A percentile compares a stretch with the other conserved stretches of the same genome.
phyloP scores from a whole-genome alignment of 2,113 vertebrate genomes.

The Syngnathus typhle region DNA sequence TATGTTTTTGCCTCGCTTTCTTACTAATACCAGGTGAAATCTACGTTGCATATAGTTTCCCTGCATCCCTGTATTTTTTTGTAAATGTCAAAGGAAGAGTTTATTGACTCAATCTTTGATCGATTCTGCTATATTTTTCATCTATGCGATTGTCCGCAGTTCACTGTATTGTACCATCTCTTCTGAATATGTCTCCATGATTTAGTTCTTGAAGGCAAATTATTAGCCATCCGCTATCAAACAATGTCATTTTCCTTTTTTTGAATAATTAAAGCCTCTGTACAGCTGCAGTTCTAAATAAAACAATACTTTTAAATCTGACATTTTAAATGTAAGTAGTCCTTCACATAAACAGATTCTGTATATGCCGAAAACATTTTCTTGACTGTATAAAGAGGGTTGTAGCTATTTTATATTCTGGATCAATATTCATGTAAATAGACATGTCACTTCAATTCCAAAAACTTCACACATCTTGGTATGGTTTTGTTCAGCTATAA shows the following conservation, averaged over 20 bases:
- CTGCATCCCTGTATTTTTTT: too few relatives aligned
- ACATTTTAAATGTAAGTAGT: not conserved
- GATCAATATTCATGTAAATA: not conserved
- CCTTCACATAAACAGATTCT: not conserved
- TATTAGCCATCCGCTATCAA: not conserved
- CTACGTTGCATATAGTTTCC: too few relatives aligned
- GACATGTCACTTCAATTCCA: not conserved
- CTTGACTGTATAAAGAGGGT: not conserved
- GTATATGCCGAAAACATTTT: not conserved
- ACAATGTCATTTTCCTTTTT: not conserved
- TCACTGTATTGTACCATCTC: too few relatives aligned
- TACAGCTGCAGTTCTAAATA: not conserved
- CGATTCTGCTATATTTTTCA: too few relatives aligned
- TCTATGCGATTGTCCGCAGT: too few relatives aligned
- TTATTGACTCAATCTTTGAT: too few relatives aligned
- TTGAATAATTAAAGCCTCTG: not conserved
- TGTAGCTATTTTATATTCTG: not conserved
- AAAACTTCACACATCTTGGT: not conserved
- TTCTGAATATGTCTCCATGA: too few relatives aligned
- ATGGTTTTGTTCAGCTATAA: not conserved
- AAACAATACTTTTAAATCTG: not conserved
- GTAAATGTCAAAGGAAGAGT: too few relatives aligned
- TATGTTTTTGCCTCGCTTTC: too few relatives aligned
- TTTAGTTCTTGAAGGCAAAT: not conserved
- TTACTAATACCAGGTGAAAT: too few relatives aligned